Evolutionary conservation across 2,797 vertebrate genomes (phyloP), one percentile per base, ranked within the genome.

Genomic region (Crocodylus rhombifer): DNA sequence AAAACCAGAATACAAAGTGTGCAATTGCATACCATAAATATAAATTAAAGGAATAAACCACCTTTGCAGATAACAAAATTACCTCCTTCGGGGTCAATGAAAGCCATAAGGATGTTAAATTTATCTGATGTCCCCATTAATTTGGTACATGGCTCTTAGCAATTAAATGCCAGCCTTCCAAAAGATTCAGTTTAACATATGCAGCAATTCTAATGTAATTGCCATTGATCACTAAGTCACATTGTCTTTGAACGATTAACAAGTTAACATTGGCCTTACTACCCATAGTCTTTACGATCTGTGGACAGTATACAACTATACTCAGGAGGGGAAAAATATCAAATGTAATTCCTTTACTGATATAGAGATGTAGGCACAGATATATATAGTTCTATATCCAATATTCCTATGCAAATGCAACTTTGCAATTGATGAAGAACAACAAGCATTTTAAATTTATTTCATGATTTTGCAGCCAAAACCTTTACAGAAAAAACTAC

Each of bases 131-230:
- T 56, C 89, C 17, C 33, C 64, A 94, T 84, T 95, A 95, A 92
- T 94, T 92, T 91, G 55, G n/a, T 92, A 90, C 78, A 60, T 80
- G 16, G 3, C 55, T 69, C 74, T 69, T 67, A 95, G 91, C 69
- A 95, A 80, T 36, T 93, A 91, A 95, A 95, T 65, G 12, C 6
- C 58, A 95, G 89, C 93, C 81, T 96, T 96, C 77, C 76, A 90
- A 89, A n/a, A 30, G 23, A 71, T 94, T 80, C 84, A 89, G 42
- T 95, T 96, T 88, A 79, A 64, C 93, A 8, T 88, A 95, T 94
- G 80, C 77, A 80, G 18, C 55, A 80, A 89, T 92, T 95, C 36
- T 88, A 86, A 90, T 84, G 6, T 89, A 93, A 92, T 69, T 93
- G 81, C 3, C 33, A 83, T 89, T 94, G 89, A 95, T 95, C 63